Evolutionary conservation across 2,888 invertebrate species (phyloP).

Genomic region (Metallyticus violacea): DNA sequence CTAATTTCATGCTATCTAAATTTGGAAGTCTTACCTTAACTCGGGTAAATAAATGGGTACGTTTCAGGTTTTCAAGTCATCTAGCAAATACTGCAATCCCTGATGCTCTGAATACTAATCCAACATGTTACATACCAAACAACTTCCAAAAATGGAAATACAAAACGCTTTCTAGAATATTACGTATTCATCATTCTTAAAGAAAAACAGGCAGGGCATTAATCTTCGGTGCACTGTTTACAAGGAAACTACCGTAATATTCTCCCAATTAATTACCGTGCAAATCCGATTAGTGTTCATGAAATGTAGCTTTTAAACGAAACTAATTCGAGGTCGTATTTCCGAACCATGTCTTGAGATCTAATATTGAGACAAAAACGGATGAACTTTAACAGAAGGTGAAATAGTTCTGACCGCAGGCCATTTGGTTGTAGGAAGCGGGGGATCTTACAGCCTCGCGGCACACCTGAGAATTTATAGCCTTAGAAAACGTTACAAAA

Average conservation of each 20-base stretch:
- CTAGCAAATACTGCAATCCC: too few species aligned
- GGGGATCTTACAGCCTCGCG: not conserved
- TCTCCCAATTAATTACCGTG: not conserved
- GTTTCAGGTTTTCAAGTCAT: too few species aligned
- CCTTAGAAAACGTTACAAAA: not conserved
- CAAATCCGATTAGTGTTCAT: not conserved
- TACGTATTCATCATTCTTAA: not conserved
- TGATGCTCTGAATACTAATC: not conserved
- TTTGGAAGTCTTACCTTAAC: too few species aligned
- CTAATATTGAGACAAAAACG: not conserved
- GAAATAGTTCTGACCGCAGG: not conserved
- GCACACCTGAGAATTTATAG: not conserved
- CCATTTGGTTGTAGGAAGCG: not conserved
- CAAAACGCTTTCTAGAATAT: not conserved
- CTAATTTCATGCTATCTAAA: too few species aligned
- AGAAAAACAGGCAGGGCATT: not conserved
- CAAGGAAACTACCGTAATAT: not conserved
- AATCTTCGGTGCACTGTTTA: not conserved
- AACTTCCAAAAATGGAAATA: not conserved
- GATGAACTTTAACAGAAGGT: not conserved
- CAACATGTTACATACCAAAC: not conserved
- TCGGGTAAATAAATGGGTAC: not conserved
- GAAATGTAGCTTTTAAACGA: not conserved
- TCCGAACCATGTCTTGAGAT: not conserved
- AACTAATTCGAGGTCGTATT: not conserved